These are phyloP conservation scores for Timema cristinae DNA, from an alignment of 2,888 invertebrate genomes.

Conservation along the genomic window DNA sequence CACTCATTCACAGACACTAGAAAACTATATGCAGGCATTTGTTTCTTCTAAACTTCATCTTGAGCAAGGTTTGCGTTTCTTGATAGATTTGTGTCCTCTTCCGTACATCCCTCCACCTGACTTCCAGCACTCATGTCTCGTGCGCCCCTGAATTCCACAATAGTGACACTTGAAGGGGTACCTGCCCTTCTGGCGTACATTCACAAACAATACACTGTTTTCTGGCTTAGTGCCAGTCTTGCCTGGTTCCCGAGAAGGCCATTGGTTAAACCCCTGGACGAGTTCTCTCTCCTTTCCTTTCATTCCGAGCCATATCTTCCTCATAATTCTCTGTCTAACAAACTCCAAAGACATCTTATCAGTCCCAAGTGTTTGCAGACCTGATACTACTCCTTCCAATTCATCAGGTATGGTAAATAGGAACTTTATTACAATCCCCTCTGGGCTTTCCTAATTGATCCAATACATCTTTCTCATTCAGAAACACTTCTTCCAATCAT, in stretches of 20 bases:
- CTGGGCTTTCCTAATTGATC: slow-evolving; percentile 3
- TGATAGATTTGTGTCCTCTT: background rate
- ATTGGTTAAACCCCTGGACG: background rate
- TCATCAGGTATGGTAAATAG: slow-evolving; percentile 8
- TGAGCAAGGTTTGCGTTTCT: background rate
- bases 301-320: background rate
- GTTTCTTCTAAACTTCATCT: too few species aligned
- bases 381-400: slow-evolving; percentile 13
- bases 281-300: background rate
- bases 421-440: slow-evolving; percentile 8
- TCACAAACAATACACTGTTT: background rate
- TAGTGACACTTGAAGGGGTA: slow-evolving; percentile 8
- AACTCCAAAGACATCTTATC: slow-evolving; percentile 1
- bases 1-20: background rate
- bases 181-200: background rate
- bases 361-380: background rate
- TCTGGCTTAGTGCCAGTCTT: background rate
- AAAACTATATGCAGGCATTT: background rate
- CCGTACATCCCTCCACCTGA: background rate
- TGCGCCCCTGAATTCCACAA: slow-evolving; percentile 2
- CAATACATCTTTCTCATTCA: background rate
- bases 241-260: background rate
- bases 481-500: background rate
- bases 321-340: background rate
- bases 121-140: background rate